These are phyloP conservation scores for Deilephila porcellus DNA, from an alignment of 2,888 invertebrate genomes.

Conservation along the genomic window DNA sequence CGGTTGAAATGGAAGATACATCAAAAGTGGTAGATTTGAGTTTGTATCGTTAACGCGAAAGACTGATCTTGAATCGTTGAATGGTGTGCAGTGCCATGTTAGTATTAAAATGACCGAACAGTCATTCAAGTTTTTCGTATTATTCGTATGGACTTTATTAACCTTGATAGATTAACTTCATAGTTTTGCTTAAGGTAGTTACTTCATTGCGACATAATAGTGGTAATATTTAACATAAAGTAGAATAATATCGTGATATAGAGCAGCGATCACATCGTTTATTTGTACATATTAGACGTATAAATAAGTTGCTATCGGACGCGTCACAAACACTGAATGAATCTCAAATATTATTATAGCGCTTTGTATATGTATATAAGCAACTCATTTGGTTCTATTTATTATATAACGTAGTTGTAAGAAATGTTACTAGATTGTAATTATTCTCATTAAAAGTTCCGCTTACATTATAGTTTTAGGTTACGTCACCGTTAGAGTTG, in stretches of 20 bases:
- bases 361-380: conserved; percentile 67
- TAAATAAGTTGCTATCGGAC: conserved; percentile 57
- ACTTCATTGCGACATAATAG: conserved; percentile 37
- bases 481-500: conserved; percentile 41
- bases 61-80: conserved; percentile 77
- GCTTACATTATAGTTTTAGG: conserved; percentile 57
- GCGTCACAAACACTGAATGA: conserved; percentile 63
- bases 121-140: conserved; percentile 61
- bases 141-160: conserved; percentile 60
- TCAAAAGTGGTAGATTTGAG: conserved; percentile 4
- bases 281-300: conserved; percentile 58
- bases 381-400: conserved; percentile 67
- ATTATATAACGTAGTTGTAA: conserved; percentile 65
- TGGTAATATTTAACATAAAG: conserved; percentile 17
- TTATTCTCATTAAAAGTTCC: conserved; percentile 65
- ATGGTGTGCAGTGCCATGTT: conserved; percentile 82
- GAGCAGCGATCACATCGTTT: conserved; percentile 52
- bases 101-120: conserved; percentile 69
- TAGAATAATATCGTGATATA: conserved; percentile 29
- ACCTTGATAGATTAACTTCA: conserved; percentile 53
- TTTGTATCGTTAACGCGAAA: conserved; percentile 59
- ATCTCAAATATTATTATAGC: conserved; percentile 68
- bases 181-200: conserved; percentile 55
- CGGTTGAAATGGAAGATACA: conserved; percentile 28
- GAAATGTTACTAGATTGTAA: conserved; percentile 55